These are phyloP conservation scores for Halichondria panicea DNA, from an alignment of 37 sponge, comb jelly and placozoan species.

Conservation along the genomic window DNA sequence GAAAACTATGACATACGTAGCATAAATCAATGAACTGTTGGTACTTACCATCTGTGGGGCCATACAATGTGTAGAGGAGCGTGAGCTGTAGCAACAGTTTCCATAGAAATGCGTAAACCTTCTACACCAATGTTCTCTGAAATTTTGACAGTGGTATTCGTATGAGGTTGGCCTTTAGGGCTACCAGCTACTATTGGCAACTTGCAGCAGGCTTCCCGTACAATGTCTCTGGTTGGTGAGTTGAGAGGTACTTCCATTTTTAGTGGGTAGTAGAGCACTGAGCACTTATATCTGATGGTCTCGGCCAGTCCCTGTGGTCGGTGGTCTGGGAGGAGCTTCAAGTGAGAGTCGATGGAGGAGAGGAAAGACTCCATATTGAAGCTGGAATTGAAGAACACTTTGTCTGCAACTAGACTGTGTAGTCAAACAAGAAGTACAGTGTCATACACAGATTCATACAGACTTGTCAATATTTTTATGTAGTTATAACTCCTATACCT, in stretches of 20 bases:
- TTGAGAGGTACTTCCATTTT: neutral
- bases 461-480: neutral
- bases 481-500: neutral
- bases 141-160: no score
- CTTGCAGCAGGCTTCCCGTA: neutral
- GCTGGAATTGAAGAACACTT: conserved; percentile 86
- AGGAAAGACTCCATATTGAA: conserved; percentile 93
- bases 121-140: no score
- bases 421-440: neutral
- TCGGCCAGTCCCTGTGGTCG: conserved; percentile 65
- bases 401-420: conserved; percentile 77
- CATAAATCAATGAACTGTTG: neutral
- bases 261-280: conserved; percentile 80
- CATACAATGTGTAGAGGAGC: conserved; percentile 81
- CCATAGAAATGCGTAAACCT: no score
- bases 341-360: conserved; percentile 48
- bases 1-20: neutral
- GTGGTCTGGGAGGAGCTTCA: conserved; percentile 79
- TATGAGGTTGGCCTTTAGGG: no score
- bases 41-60: conserved; percentile 87
- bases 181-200: neutral
- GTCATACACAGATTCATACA: neutral
- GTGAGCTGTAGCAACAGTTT: neutral
- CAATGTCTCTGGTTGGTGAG: neutral
- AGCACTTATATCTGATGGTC: conserved; percentile 61